phyloP scores from a whole-genome alignment of 2,888 invertebrate species.

The Ophioninae sp. region DNA sequence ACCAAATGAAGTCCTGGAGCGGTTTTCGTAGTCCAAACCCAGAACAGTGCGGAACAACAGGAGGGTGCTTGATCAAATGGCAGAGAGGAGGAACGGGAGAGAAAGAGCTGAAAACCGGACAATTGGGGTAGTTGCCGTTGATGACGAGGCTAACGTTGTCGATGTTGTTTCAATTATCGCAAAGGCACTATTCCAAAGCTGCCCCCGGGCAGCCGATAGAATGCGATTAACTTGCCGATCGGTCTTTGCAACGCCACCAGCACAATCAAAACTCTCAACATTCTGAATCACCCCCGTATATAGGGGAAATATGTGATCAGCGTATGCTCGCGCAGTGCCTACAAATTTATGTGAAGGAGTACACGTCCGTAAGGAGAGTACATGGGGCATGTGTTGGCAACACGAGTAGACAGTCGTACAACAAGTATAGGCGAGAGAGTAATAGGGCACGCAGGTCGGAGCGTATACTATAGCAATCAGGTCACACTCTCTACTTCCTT shows the following conservation, averaged over 20 bases:
- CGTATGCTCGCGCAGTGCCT: constrained; percentile 8
- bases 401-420: not conserved
- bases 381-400: constrained; percentile 2
- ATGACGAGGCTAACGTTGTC: constrained; percentile 34
- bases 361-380: constrained; percentile 7
- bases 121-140: constrained; percentile 50
- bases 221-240: constrained; percentile 72
- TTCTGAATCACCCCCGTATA: constrained; percentile 58
- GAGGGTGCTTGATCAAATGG: not conserved
- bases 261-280: constrained; percentile 71
- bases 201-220: constrained; percentile 66
- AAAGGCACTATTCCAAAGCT: constrained; percentile 68
- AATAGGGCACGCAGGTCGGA: constrained; percentile 19
- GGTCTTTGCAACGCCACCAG: constrained; percentile 67
- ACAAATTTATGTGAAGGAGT: constrained; percentile 16
- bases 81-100: not conserved
- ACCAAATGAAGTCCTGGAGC: not conserved
- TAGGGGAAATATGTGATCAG: constrained; percentile 8
- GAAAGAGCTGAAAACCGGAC: constrained; percentile 16
- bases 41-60: not conserved
- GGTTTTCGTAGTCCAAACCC: too few species aligned
- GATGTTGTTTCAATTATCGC: constrained; percentile 72
- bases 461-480: constrained; percentile 39
- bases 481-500: constrained; percentile 45
- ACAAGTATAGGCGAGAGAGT: constrained; percentile 13